Conservation (phyloP, 2,113 vertebrate genomes). For the Albula glossodonta region DNA sequence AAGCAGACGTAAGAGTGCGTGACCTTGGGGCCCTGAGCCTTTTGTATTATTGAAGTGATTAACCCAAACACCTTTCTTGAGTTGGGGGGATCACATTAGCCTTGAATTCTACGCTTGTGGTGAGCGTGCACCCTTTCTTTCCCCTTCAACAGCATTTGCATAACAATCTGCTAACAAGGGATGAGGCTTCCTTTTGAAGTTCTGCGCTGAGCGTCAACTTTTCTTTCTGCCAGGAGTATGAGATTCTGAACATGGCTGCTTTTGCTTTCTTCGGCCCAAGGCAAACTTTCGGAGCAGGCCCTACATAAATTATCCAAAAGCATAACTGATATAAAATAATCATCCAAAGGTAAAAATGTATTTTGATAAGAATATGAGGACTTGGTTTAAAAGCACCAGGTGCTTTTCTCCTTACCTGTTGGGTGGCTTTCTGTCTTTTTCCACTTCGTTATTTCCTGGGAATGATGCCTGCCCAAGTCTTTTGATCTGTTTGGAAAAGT, state of each 20-base stretch:
- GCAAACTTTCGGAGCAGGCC: not conserved
- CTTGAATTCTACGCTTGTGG: not conserved
- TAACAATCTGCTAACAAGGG: not conserved
- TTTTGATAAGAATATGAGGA: too few relatives aligned
- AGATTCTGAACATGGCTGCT: not conserved
- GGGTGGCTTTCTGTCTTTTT: too few relatives aligned
- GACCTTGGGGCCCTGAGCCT: not conserved
- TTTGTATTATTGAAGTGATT: not conserved
- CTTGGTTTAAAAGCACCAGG: too few relatives aligned
- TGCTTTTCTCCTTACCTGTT: too few relatives aligned
- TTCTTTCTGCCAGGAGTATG: not conserved
- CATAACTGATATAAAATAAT: too few relatives aligned
- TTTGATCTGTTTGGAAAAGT: too few relatives aligned
- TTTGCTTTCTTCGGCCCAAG: not conserved
- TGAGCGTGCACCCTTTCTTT: not conserved
- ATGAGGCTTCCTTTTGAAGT: not conserved
- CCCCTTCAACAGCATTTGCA: not conserved
- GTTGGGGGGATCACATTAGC: not conserved
- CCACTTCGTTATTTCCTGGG: too few relatives aligned
- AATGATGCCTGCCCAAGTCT: too few relatives aligned
- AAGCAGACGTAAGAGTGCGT: too few relatives aligned
- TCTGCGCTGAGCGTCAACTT: not conserved
- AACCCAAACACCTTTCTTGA: not conserved
- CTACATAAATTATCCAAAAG: too few relatives aligned
- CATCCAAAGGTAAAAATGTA: too few relatives aligned